Conservation (phyloP, 2,888 invertebrate species). For the Gymnosoma rotundatum region DNA sequence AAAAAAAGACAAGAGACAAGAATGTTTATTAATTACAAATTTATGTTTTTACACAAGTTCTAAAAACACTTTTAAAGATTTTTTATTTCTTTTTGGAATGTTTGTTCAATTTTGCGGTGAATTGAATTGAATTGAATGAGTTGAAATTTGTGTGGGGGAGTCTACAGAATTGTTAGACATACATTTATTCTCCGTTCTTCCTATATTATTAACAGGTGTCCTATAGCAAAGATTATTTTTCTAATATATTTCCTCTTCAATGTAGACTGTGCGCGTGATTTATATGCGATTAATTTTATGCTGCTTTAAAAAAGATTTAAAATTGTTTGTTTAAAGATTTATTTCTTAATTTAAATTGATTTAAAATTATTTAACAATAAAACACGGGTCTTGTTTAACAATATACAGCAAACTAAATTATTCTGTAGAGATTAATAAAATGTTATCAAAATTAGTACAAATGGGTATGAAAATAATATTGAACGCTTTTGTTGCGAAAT, state of each 20-base stretch:
- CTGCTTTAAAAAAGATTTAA: conserved; percentile 36
- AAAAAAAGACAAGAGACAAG: too few species aligned
- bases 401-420: conserved; percentile 1
- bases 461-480: too few species aligned
- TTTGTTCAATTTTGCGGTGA: not conserved
- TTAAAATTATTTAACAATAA: conserved; percentile 7
- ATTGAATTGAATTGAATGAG: not conserved
- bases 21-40: conserved; percentile 72
- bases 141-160: not conserved
- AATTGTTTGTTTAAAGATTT: conserved; percentile 37
- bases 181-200: not conserved
- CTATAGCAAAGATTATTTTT: conserved; percentile 6
- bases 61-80: conserved; percentile 10
- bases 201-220: conserved; percentile 50
- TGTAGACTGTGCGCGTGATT: conserved; percentile 20
- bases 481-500: too few species aligned
- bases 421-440: conserved; percentile 34
- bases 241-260: not conserved
- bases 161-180: not conserved
- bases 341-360: conserved; percentile 52
- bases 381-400: not conserved
- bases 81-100: not conserved
- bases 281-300: conserved; percentile 5
- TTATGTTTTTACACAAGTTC: conserved; percentile 72
- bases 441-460: not conserved